These are phyloP conservation scores for Urophycis tenuis DNA, from an alignment of 2,797 vertebrate species.

Conservation along the genomic window DNA sequence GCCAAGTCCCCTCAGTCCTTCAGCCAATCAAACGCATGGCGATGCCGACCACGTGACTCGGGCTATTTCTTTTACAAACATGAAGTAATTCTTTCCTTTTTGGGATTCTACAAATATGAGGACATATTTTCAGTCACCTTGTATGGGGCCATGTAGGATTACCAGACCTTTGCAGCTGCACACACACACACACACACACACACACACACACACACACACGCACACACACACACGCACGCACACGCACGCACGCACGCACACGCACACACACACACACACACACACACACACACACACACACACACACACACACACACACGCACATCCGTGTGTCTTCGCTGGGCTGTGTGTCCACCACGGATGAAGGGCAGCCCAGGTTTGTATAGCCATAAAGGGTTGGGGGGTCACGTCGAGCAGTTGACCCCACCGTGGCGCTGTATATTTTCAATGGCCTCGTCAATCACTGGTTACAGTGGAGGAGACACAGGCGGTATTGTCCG, in stretches of 20 bases:
- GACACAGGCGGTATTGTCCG: slow-evolving; percentile 47
- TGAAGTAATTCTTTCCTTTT: background rate
- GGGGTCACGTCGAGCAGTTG: slow-evolving; percentile 31
- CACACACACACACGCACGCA: background rate
- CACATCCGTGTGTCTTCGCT: background rate
- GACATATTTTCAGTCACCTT: background rate
- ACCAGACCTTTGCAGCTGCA: background rate
- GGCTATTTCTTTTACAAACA: background rate
- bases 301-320: no score
- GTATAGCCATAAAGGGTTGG: slow-evolving; percentile 45
- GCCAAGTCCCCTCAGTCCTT: background rate
- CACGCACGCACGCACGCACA: no score
- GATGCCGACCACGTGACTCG: background rate
- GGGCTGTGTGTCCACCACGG: slow-evolving; percentile 1
- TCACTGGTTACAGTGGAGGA: slow-evolving; percentile 27
- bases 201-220: background rate
- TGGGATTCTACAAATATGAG: background rate
- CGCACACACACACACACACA: no score
- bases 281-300: background rate
- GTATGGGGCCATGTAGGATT: background rate
- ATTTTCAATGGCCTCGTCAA: slow-evolving; percentile 42
- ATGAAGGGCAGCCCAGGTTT: slow-evolving; percentile 30
- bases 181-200: background rate
- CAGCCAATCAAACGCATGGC: background rate
- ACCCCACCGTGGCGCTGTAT: slow-evolving; percentile 45